Percentiles rank a stretch among this genome's conserved stretches.
phyloP scores from a whole-genome alignment of 2,888 invertebrate species.

The Oscheius sp. region DNA sequence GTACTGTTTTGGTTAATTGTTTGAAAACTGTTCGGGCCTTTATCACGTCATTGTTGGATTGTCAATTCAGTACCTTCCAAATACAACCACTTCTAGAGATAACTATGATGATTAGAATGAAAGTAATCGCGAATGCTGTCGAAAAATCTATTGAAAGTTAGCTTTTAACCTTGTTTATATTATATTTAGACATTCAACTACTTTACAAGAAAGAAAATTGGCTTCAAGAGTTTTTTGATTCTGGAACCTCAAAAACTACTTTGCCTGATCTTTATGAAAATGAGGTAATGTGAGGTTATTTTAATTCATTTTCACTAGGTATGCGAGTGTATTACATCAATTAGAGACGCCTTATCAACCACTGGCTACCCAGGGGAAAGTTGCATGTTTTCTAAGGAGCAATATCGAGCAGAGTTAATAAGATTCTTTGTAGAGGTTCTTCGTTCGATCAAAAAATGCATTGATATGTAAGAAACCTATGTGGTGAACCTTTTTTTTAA shows the following conservation, averaged over 20 bases:
- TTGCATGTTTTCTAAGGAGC: slow-evolving; percentile 65
- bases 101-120: slow-evolving; percentile 65
- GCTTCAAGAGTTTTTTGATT: slow-evolving; percentile 62
- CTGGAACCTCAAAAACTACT: slow-evolving; percentile 59
- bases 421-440: slow-evolving; percentile 58
- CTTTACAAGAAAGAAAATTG: slow-evolving; percentile 65
- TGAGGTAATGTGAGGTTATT: slow-evolving; percentile 47
- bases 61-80: slow-evolving; percentile 55
- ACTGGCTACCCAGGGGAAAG: slow-evolving; percentile 62
- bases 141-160: slow-evolving; percentile 54
- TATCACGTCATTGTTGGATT: slow-evolving; percentile 60
- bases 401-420: slow-evolving; percentile 58
- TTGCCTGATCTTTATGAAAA: slow-evolving; percentile 69
- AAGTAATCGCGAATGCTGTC: slow-evolving; percentile 57
- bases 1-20: slow-evolving; percentile 53
- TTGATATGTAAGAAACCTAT: neutral
- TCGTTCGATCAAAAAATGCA: slow-evolving; percentile 40
- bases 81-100: slow-evolving; percentile 67
- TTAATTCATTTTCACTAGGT: slow-evolving; percentile 41
- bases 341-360: slow-evolving; percentile 57
- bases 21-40: slow-evolving; percentile 53
- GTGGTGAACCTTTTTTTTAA: neutral
- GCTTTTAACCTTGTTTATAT: slow-evolving; percentile 15
- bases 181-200: slow-evolving; percentile 38
- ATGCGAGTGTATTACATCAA: slow-evolving; percentile 59